phyloP scores from a whole-genome alignment of 2,113 vertebrate genomes.

The Hippopotamus amphibius region DNA sequence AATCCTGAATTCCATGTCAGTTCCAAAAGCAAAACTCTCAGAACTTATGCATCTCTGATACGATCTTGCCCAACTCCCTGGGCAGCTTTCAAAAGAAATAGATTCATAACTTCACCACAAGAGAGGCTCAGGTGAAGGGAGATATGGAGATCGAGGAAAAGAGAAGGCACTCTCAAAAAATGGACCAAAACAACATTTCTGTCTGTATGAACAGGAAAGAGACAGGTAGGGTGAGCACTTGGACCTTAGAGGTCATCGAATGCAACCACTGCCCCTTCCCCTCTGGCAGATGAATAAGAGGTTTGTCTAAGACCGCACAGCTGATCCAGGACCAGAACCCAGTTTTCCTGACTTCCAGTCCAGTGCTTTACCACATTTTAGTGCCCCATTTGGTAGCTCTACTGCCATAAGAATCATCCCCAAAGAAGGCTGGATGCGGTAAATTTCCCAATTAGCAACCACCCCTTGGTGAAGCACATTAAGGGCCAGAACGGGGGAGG shows the following conservation, averaged over 20 bases:
- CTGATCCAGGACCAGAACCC: conserved; percentile 5
- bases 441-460: conserved; percentile 5
- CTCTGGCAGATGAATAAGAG: background rate
- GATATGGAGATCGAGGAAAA: background rate
- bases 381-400: background rate
- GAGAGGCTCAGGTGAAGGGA: conserved; percentile 21
- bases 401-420: background rate
- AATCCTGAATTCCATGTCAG: background rate
- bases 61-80: background rate
- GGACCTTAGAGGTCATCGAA: background rate
- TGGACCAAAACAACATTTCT: conserved; percentile 18
- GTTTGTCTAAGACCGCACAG: background rate
- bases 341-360: background rate
- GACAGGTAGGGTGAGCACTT: background rate
- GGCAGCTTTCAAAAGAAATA: conserved; percentile 42
- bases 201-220: background rate
- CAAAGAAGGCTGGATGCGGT: background rate
- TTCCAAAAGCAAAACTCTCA: conserved; percentile 57
- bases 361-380: background rate
- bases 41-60: background rate
- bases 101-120: conserved; percentile 21
- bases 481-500: conserved; percentile 11
- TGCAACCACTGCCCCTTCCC: background rate
- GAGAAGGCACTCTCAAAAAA: background rate
- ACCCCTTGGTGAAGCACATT: background rate